Evolutionary conservation across 2,797 vertebrate species (phyloP).

Genomic region (Emydoidea blandingii): DNA sequence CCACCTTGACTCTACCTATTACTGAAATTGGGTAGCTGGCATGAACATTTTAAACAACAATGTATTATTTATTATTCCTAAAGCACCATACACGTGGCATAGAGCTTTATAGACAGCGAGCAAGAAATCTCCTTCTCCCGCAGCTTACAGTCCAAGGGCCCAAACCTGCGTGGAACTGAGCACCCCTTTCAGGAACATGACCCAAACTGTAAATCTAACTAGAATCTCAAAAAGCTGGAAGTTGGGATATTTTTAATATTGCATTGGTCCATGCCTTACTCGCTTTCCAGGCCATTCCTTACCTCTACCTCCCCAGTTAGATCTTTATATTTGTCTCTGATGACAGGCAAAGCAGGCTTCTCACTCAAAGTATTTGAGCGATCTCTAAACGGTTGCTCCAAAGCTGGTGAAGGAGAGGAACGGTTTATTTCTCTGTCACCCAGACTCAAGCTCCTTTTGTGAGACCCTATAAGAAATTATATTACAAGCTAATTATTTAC

Average conservation of each 20-base stretch:
- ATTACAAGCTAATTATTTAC: background rate
- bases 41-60: no score
- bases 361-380: constrained; percentile 95
- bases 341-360: constrained; percentile 93
- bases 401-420: constrained; percentile 85
- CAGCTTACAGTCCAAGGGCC: background rate
- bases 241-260: background rate
- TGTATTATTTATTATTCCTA: no score
- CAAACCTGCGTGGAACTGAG: background rate
- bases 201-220: background rate
- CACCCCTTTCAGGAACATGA: background rate
- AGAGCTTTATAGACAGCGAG: background rate
- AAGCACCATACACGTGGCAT: background rate
- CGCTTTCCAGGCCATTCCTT: background rate
- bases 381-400: constrained; percentile 94
- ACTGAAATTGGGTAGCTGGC: background rate
- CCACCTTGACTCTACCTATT: background rate
- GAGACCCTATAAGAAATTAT: constrained; percentile 87
- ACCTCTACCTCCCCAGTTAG: constrained; percentile 99
- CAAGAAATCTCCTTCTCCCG: background rate
- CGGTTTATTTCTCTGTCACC: constrained; percentile 95
- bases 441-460: constrained; percentile 97
- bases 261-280: background rate
- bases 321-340: constrained; percentile 99
- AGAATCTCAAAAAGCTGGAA: fast-evolving